These are phyloP conservation scores for Sceliomorpha sp. DNA, from an alignment of 2,888 invertebrate genomes.

Conservation along the genomic window DNA sequence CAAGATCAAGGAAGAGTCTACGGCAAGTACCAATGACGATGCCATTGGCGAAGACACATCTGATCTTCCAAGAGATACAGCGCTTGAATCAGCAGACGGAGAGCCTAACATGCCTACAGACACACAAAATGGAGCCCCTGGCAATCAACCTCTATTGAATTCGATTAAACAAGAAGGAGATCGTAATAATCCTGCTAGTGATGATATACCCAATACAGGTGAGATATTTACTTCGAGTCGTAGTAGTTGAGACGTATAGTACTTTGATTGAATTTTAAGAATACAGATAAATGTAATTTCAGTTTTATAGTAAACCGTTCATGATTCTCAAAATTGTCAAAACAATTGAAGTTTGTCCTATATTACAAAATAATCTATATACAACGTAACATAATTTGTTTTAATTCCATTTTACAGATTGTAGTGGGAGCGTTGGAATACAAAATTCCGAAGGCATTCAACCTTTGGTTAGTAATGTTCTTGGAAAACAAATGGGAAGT, in stretches of 20 bases:
- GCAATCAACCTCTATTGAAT: constrained; percentile 68
- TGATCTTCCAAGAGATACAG: constrained; percentile 72
- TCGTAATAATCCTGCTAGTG: constrained; percentile 67
- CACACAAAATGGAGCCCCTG: constrained; percentile 66
- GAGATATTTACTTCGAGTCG: no score
- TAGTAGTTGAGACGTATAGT: no score
- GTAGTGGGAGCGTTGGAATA: constrained; percentile 65
- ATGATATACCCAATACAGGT: constrained; percentile 65
- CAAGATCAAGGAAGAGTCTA: constrained; percentile 75
- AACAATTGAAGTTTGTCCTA: no score
- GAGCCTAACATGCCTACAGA: constrained; percentile 69
- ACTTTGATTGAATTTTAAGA: no score
- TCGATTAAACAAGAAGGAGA: constrained; percentile 74
- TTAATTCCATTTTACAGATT: no score
- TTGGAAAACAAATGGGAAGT: constrained; percentile 87
- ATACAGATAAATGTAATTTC: no score
- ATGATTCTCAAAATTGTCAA: no score
- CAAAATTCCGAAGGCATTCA: constrained; percentile 85
- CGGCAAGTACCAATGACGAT: constrained; percentile 71
- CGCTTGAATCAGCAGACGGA: constrained; percentile 68
- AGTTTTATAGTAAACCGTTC: no score
- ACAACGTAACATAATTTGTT: no score
- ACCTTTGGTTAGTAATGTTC: constrained; percentile 88
- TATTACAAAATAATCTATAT: no score
- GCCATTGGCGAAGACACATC: constrained; percentile 70